Evolutionary conservation across 2,888 invertebrate species (phyloP), one percentile per base, ranked within the genome.

Genomic region (Sminthurinus aureus): DNA sequence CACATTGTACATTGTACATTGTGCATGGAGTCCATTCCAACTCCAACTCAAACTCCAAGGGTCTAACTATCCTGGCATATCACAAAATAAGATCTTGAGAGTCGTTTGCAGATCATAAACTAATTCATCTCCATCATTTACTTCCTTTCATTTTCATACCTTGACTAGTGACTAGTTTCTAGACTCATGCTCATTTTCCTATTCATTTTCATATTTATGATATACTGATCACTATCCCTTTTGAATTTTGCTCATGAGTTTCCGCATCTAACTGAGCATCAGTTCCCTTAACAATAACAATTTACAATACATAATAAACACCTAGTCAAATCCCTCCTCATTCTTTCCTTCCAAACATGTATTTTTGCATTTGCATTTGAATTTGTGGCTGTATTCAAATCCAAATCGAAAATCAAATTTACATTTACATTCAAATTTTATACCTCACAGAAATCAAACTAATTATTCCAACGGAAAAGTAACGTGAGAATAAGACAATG

Each of bases 51-150:
- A 6, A 38, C 3, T 38, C 38, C 38, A 38, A 38, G 38, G 38
- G 38, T 38, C 38, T 15, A 58, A 71, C 15, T 71, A 26, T 69
- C 71, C 13, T 8, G 26, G 24, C 20, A 71, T 24, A 71, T 24
- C 71, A 71, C 12, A 22, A 71, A 38, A 1, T 38, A 38, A 1
- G 3, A 71, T 20, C 71, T 22, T 71, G 15, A 13, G 13, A 13
- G 13, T 24, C 24, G 13, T 71, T 71, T 71, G 71, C 71, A 71
- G 71, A 71, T 71, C 71, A 26, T 71, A 71, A 71, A 71, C 71
- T 71, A 71, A 71, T 71, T 71, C 71, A 71, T 71, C 71, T 71
- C 71, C 20, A 71, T 71, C 71, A 71, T 71, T 13, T 38, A 58
- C 9, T 2, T 58, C 58, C 18, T 58, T 58, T 58, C 58, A 58